Conservation (phyloP, 2,888 invertebrate genomes). For the Cacoxenus indagator region DNA sequence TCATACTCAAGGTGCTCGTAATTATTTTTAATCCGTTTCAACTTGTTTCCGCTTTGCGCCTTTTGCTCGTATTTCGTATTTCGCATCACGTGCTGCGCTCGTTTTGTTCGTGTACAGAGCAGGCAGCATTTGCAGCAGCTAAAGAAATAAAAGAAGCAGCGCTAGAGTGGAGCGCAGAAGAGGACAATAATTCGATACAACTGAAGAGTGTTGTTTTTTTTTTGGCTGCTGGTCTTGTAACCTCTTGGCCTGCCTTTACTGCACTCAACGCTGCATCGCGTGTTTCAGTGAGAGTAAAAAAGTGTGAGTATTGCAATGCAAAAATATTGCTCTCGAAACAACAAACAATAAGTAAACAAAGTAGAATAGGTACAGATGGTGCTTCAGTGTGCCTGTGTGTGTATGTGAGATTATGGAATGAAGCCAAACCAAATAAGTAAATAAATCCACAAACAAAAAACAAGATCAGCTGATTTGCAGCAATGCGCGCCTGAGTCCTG, state of each 20-base stretch:
- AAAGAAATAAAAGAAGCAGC: neutral
- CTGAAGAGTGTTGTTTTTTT: constrained; percentile 38
- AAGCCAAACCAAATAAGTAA: too few species aligned
- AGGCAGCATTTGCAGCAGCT: neutral
- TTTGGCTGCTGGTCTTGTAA: constrained; percentile 5
- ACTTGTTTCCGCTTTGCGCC: neutral
- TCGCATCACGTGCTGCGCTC: neutral
- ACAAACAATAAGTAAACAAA: neutral
- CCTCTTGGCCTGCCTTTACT: neutral
- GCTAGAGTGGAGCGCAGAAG: neutral
- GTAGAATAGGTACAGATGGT: neutral
- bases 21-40: neutral
- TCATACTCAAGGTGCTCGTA: neutral
- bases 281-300: constrained; percentile 41
- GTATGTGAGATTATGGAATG: neutral
- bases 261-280: constrained; percentile 29
- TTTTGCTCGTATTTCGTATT: neutral
- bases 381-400: too few species aligned
- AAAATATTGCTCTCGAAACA: neutral
- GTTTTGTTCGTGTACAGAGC: neutral
- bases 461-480: too few species aligned
- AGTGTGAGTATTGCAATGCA: constrained; percentile 10
- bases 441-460: too few species aligned
- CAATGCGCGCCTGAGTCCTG: too few species aligned
- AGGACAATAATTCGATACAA: constrained; percentile 34